phyloP scores from a whole-genome alignment of 2,113 vertebrate species.

The Saccopteryx bilineata region DNA sequence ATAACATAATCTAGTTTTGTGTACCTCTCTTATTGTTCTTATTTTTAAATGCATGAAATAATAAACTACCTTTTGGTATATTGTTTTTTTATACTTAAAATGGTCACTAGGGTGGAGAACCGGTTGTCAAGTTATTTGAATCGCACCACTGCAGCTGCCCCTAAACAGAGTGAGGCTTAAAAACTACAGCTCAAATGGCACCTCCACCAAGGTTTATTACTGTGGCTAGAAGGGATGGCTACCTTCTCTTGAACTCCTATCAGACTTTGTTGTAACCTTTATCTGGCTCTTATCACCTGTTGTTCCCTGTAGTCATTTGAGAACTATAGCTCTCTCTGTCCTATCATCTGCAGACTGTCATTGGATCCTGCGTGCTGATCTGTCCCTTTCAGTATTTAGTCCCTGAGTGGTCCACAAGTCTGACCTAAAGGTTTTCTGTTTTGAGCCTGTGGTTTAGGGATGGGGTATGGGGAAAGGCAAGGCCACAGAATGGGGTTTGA shows the following conservation, averaged over 20 bases:
- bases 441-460: background rate
- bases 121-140: too few relatives aligned
- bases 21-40: too few relatives aligned
- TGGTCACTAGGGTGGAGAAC: too few relatives aligned
- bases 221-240: background rate
- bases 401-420: background rate
- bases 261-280: background rate
- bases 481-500: background rate
- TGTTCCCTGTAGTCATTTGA: background rate
- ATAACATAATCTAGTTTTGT: too few relatives aligned
- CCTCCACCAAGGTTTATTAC: background rate
- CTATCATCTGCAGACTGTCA: background rate
- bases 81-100: too few relatives aligned
- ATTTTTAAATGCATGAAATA: too few relatives aligned
- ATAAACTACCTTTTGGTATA: too few relatives aligned
- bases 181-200: background rate
- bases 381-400: background rate
- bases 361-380: background rate
- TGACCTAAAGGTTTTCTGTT: background rate
- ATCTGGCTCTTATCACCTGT: background rate
- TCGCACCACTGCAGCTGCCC: background rate
- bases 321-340: background rate
- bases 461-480: background rate
- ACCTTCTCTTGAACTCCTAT: background rate
- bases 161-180: background rate